These are phyloP conservation scores for Campoletis raptor DNA, from an alignment of 2,888 invertebrate species.

Conservation along the genomic window DNA sequence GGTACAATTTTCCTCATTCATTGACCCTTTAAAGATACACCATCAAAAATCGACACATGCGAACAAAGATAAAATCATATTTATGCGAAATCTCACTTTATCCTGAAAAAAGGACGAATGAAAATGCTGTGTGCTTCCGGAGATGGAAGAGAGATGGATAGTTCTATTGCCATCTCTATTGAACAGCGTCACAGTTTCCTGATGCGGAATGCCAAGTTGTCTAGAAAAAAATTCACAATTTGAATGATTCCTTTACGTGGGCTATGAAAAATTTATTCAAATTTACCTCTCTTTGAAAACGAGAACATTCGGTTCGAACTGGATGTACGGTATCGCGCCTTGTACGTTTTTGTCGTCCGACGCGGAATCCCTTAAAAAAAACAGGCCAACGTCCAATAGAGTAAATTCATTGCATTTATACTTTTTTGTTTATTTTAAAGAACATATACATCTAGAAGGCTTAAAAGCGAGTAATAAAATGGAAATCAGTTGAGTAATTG, in stretches of 20 bases:
- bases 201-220: slow-evolving; percentile 94
- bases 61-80: neutral
- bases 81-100: slow-evolving; percentile 88
- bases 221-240: slow-evolving; percentile 82
- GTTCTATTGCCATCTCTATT: slow-evolving; percentile 95
- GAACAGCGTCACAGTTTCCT: slow-evolving; percentile 94
- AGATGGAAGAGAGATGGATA: slow-evolving; percentile 96
- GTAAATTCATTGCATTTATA: slow-evolving; percentile 5
- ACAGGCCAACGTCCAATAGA: slow-evolving; percentile 51
- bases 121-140: slow-evolving; percentile 97
- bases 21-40: no score
- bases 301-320: slow-evolving; percentile 89
- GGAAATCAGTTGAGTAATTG: neutral
- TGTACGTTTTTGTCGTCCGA: slow-evolving; percentile 79
- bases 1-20: neutral
- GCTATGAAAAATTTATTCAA: neutral
- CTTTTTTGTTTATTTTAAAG: neutral
- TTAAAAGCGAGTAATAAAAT: neutral
- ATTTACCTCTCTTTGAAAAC: slow-evolving; percentile 90
- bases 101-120: slow-evolving; percentile 99
- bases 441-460: neutral
- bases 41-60: no score
- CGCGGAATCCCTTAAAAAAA: slow-evolving; percentile 75
- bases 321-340: slow-evolving; percentile 85
- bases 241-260: neutral